Evolutionary conservation across 2,888 invertebrate genomes (phyloP), one percentile per base, ranked within the genome.

Genomic region (Diplazon laetatorius): DNA sequence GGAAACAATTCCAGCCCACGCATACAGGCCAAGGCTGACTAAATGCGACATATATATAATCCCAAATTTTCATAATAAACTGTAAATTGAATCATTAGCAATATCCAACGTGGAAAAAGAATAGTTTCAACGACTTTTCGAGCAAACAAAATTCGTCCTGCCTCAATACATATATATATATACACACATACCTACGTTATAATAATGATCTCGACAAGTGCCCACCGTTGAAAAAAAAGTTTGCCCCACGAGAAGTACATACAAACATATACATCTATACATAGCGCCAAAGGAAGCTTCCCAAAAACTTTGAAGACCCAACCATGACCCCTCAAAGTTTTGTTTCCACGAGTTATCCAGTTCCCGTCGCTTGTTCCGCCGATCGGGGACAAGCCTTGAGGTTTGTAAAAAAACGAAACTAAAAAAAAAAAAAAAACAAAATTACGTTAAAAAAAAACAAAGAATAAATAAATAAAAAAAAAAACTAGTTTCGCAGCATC

Each of bases 151-250:
- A 50, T n/a, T n/a, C n/a, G n/a, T n/a, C n/a, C n/a, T n/a, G n/a
- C n/a, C n/a, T n/a, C n/a, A n/a, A n/a, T n/a, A n/a, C n/a, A n/a
- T n/a, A n/a, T n/a, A n/a, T n/a, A n/a, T n/a, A n/a, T n/a, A n/a
- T n/a, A n/a, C n/a, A n/a, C n/a, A n/a, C n/a, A n/a, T n/a, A n/a
- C n/a, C n/a, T n/a, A n/a, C 52, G 66, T 37, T 55, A 78, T 62
- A 39, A 72, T 78, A 75, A 75, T 68, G 78, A 75, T 63, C 42
- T 75, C 68, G 75, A 66, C 66, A 63, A 75, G 75, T 25, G 42
- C 55, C 48, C 46, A n/a, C n/a, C n/a, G n/a, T n/a, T 30, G 39
- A 1, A 14, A 62, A 46, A 68, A 71, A 78, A 78, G 14, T 73
- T 71, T n/a, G 62, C 75, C 39, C 22, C 71, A 22, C 71, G 48